Evolutionary conservation across 2,113 vertebrate genomes (phyloP), one percentile per base, ranked within the genome.

Genomic region (Chaetodon trifascialis): DNA sequence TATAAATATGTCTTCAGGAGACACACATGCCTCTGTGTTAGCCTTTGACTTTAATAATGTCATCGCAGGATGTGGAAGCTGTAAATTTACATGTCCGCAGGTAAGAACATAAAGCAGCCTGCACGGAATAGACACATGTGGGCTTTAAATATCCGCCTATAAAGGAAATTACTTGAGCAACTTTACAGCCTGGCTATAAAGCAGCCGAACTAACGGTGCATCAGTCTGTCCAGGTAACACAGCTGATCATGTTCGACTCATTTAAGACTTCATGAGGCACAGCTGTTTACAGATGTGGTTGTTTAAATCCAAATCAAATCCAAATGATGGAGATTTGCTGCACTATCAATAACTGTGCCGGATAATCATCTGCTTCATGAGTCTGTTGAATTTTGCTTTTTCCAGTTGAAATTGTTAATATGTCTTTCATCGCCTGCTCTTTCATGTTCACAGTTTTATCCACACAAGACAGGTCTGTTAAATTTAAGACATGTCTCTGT

Each of bases 111-210:
- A 78, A 55, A 87, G 60, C 34, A 44, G 44, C 6, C 52, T 55
- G 14, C 8, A 16, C 17, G 21, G 19, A 23, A 34, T 30, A 51
- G 11, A 68, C 4, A 56, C 11, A 36, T 7, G 44, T 49, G 21
- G 42, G 5, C 30, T 69, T 55, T 44, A 47, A 67, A 60, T 54
- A 4, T 62, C 11, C 11, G 7, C 17, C 25, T 71, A 12, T 40
- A n/a, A 23, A 62, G 67, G 47, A 76, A 77, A 59, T 56, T 12
- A 56, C 15, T 11, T 51, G 1, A 51, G n/a, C 23, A 30, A 5
- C 12, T 78, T 78, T 65, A 56, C 21, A 74, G 38, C 34, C 51
- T 58, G 16, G 30, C 15, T 44, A 25, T 63, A 78, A 42, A 59
- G 40, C 2, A 49, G n/a, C 42, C 30, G 65, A 40, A 40, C 36